Evolutionary conservation across 1,140 invertebrate genomes (phyloP), one percentile per base, ranked within the genome.

Genomic region (Mamestra configurata): DNA sequence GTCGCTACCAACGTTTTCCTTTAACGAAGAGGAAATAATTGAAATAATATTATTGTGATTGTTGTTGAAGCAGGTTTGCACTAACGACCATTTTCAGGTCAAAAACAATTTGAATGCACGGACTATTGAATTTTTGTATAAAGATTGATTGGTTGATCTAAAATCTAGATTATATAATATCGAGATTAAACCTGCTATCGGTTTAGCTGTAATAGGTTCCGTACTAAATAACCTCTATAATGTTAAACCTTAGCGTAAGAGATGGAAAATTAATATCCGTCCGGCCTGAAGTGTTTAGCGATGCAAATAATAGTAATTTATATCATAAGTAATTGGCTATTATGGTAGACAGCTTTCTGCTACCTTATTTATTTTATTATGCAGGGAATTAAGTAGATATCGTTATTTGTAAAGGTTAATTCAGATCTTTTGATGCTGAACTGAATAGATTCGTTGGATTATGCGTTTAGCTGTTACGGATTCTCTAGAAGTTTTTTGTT

Each of bases 191-290:
- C 20, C 61, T 66, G 20, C 3, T 40, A 40, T 66, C 61, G 35
- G 1, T 64, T 35, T 4, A 20, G 18, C 35, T 10, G 6, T 64
- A 66, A 40, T 66, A 40, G 61, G 35, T 66, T 66, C 40, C 18
- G 35, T 22, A 66, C 22, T 66, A 40, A 66, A 66, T 66, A 66
- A 40, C 61, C 18, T 22, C 10, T 22, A 11, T 20, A 11, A 18
- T 4, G 31, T 64, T 64, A 64, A 64, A 20, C 59, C 18, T 31
- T 37, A 11, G 22, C 53, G 22, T 24, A 49, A 27, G 22, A 43
- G 35, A 66, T 66, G 40, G 61, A 66, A 66, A 66, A 66, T 66
- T 66, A 40, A 66, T 66, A 37, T 66, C 35, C 61, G 61, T 66
- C 27, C 35, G 10, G 61, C 24, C 15, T 15, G 53, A 13, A 66